Evolutionary conservation across 2,797 vertebrate genomes (phyloP).

Genomic region (Allobates femoralis): DNA sequence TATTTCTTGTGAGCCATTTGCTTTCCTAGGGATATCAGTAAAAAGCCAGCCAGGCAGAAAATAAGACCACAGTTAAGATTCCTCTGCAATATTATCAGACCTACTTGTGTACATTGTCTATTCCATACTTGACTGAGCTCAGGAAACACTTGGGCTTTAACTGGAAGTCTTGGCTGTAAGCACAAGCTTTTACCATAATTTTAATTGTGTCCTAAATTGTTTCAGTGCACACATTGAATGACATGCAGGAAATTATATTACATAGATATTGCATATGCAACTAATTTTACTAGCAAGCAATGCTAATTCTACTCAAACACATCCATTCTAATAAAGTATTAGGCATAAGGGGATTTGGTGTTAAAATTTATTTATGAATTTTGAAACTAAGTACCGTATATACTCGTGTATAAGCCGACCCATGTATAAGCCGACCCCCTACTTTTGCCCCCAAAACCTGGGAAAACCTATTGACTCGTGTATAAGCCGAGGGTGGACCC

Average conservation of each 20-base stretch:
- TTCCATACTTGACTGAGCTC: conserved; percentile 28
- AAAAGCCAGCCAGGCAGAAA: conserved; percentile 19
- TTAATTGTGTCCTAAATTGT: conserved; percentile 4
- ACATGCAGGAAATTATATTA: not conserved
- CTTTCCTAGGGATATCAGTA: conserved; percentile 17
- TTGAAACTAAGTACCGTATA: too few species aligned
- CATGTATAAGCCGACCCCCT: too few species aligned
- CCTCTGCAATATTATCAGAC: conserved; percentile 36
- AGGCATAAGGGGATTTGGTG: too few species aligned
- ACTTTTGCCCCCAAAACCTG: too few species aligned
- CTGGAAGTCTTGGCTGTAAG: conserved; percentile 7
- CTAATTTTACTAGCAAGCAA: not conserved
- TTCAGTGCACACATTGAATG: not conserved
- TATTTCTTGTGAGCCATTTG: conserved; percentile 15
- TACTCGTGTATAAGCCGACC: too few species aligned
- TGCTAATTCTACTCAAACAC: not conserved
- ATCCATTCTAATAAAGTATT: not conserved
- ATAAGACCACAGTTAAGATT: conserved; percentile 23
- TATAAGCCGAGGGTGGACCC: too few species aligned
- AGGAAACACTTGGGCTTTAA: conserved; percentile 24
- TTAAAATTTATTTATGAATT: too few species aligned
- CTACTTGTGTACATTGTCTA: conserved; percentile 25
- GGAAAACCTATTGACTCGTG: too few species aligned
- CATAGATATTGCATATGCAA: not conserved
- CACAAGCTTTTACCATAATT: conserved; percentile 7